Conservation (phyloP, 1,140 invertebrate genomes). For the Drepana arcuata region DNA sequence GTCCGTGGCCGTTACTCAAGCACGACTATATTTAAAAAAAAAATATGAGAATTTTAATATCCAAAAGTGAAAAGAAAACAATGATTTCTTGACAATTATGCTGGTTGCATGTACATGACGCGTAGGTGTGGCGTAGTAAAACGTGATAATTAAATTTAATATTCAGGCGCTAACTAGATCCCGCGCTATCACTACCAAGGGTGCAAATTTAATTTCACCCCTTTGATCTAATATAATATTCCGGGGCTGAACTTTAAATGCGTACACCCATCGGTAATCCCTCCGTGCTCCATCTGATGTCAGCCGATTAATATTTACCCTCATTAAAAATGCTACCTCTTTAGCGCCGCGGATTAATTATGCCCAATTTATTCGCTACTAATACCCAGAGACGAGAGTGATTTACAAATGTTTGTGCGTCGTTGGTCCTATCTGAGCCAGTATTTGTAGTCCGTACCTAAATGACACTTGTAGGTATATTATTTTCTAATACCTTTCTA, state of each 20-base stretch:
- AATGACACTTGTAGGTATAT: not conserved
- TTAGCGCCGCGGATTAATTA: constrained; percentile 12
- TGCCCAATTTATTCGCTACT: constrained; percentile 9
- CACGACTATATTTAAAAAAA: too few species aligned
- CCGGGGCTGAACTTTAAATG: constrained; percentile 22
- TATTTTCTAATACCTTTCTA: not conserved
- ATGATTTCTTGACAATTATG: too few species aligned
- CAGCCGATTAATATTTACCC: constrained; percentile 25
- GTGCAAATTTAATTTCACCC: constrained; percentile 29
- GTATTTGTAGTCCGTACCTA: not conserved
- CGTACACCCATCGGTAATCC: constrained; percentile 20
- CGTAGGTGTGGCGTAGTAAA: too few species aligned
- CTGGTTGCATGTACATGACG: too few species aligned
- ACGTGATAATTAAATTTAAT: constrained; percentile 26
- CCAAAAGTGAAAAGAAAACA: too few species aligned
- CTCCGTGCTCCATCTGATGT: constrained; percentile 14
- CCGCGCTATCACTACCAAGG: constrained; percentile 14
- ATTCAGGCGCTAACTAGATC: constrained; percentile 20
- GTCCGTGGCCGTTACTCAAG: too few species aligned
- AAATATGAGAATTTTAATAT: too few species aligned
- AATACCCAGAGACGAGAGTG: too few species aligned
- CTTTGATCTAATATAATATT: constrained; percentile 33
- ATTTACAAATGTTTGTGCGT: not conserved
- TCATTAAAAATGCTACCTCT: constrained; percentile 20
- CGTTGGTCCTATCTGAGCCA: not conserved